A percentile compares a stretch with the other conserved stretches of the same genome.
These are phyloP conservation scores for Rhopilema esculentum DNA, from an alignment of 30 jellyfish, hydroid and myxozoan genomes.

Conservation along the genomic window DNA sequence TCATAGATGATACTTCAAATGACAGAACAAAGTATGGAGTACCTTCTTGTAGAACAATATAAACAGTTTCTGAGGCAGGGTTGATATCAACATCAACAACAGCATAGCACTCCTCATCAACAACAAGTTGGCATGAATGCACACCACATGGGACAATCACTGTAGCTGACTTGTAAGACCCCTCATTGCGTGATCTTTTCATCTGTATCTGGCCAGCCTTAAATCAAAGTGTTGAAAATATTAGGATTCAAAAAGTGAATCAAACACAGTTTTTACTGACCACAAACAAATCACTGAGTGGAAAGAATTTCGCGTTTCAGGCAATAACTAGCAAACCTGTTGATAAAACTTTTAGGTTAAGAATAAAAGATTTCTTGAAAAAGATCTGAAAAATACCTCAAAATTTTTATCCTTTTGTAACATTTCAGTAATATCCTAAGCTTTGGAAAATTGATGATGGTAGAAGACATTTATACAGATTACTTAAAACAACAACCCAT, in stretches of 20 bases:
- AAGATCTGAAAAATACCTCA: no score
- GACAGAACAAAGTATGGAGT: not conserved
- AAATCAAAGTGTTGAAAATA: not conserved
- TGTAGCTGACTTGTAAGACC: slow-evolving; percentile 33
- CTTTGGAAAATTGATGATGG: no score
- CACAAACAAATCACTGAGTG: not conserved
- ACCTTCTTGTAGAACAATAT: slow-evolving; percentile 58
- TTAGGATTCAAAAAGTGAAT: not conserved
- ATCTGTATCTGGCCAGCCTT: slow-evolving; percentile 57
- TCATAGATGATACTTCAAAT: no score
- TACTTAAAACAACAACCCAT: no score
- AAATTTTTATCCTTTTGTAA: no score
- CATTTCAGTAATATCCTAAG: no score
- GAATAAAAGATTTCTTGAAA: no score
- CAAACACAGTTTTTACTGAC: not conserved
- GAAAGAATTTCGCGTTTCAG: no score
- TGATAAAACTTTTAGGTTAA: no score
- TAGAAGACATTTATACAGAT: no score
- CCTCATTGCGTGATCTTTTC: not conserved
- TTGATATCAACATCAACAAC: slow-evolving; percentile 57
- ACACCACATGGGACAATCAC: slow-evolving; percentile 65
- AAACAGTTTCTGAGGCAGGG: slow-evolving; percentile 5
- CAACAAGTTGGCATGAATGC: slow-evolving; percentile 57
- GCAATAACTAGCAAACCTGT: no score
- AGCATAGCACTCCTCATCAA: slow-evolving; percentile 52